These are phyloP conservation scores for Xenentodon cancila DNA, from an alignment of 2,797 vertebrate genomes.

Conservation along the genomic window DNA sequence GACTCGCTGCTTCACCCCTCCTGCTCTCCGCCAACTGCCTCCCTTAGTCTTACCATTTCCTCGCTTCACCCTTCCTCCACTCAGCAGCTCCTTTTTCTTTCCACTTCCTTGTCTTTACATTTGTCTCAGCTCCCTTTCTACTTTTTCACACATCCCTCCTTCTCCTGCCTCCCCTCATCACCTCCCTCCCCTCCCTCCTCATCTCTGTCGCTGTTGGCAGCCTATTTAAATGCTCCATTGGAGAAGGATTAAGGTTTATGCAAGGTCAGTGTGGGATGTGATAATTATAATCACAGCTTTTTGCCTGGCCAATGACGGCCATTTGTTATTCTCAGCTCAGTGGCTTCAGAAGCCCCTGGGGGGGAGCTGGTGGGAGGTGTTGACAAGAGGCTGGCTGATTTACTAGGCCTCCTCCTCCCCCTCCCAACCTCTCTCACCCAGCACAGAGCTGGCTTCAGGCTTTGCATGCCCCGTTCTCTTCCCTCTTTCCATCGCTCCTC, in stretches of 20 bases:
- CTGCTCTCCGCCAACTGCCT: background rate
- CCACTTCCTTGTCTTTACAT: constrained; percentile 41
- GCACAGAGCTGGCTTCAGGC: constrained; percentile 37
- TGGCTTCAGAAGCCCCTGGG: constrained; percentile 89
- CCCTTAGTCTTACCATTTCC: background rate
- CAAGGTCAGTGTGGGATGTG: constrained; percentile 99
- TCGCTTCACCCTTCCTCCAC: background rate
- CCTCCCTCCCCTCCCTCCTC: constrained; percentile 48
- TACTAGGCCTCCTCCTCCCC: constrained; percentile 87
- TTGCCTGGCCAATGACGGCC: constrained; percentile 99
- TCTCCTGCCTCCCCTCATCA: constrained; percentile 20
- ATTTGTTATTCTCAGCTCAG: constrained; percentile 99
- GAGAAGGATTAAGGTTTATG: constrained; percentile 99
- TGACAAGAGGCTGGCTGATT: constrained; percentile 99
- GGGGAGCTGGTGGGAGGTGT: constrained; percentile 83
- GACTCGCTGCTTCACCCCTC: constrained; percentile 7
- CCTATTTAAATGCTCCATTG: constrained; percentile 99
- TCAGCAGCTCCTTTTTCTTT: constrained; percentile 12
- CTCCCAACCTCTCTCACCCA: constrained; percentile 45
- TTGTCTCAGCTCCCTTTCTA: constrained; percentile 43
- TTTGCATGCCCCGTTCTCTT: constrained; percentile 18
- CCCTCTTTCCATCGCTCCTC: constrained; percentile 22
- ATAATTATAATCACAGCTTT: constrained; percentile 99
- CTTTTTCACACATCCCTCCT: constrained; percentile 29
- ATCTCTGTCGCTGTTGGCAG: constrained; percentile 78